phyloP scores from a whole-genome alignment of 2,797 vertebrate species.

The Bradypodion pumilum region DNA sequence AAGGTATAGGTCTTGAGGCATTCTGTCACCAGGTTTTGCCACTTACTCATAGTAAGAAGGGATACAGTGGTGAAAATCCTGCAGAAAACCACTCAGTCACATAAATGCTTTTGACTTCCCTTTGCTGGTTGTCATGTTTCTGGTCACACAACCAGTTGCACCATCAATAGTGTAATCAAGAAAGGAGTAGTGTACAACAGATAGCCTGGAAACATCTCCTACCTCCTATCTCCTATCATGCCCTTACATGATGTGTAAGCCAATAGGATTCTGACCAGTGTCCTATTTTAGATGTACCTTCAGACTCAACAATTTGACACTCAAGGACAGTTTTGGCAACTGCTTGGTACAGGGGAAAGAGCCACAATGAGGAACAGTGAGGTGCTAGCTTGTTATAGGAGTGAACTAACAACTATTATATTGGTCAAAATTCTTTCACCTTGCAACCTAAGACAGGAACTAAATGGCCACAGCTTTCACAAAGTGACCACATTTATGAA shows the following conservation, averaged over 20 bases:
- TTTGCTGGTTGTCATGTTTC: too few relatives aligned
- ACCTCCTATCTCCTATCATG: too few relatives aligned
- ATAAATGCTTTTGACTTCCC: too few relatives aligned
- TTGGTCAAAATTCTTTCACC: background rate
- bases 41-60: background rate
- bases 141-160: too few relatives aligned
- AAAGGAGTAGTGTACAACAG: too few relatives aligned
- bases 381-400: background rate
- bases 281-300: too few relatives aligned
- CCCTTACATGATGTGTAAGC: too few relatives aligned
- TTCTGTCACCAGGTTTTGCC: background rate
- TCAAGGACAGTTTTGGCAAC: background rate
- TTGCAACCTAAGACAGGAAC: background rate
- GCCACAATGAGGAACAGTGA: background rate
- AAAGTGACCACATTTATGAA: background rate
- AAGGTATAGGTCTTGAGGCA: background rate
- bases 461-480: background rate
- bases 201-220: too few relatives aligned
- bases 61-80: background rate
- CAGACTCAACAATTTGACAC: background rate
- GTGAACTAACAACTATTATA: background rate
- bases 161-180: too few relatives aligned
- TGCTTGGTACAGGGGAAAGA: background rate
- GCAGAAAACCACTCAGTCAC: too few relatives aligned
- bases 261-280: too few relatives aligned